A percentile compares a stretch with the other conserved stretches of the same genome.
Evolutionary conservation across 2,797 vertebrate genomes (phyloP).

Genomic region (Staurois parvus): DNA sequence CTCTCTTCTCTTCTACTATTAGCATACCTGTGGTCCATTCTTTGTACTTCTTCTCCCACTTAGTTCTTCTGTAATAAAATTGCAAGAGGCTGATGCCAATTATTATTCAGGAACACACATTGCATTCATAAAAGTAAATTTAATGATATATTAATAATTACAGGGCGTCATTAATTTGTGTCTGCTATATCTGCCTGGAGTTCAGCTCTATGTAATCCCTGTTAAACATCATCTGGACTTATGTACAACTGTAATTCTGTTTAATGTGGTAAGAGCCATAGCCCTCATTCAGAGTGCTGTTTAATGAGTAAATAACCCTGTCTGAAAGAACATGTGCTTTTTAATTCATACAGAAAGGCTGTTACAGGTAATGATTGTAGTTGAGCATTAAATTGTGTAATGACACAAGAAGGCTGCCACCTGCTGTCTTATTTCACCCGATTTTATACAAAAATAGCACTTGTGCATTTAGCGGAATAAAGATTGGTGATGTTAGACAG

Average conservation of each 20-base stretch:
- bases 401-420: background rate
- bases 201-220: background rate
- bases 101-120: background rate
- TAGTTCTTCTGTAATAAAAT: too few species aligned
- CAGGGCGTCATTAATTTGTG: background rate
- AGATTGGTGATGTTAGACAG: constrained; percentile 2
- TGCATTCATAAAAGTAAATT: background rate
- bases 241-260: background rate
- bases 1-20: background rate
- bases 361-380: background rate
- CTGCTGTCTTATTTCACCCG: background rate
- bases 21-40: background rate
- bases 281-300: background rate
- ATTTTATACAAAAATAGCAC: constrained; percentile 4
- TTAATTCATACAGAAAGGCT: background rate
- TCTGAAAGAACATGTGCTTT: background rate
- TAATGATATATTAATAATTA: background rate
- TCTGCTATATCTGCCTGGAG: background rate
- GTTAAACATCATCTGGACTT: background rate
- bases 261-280: background rate
- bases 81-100: background rate
- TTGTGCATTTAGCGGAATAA: constrained; percentile 8
- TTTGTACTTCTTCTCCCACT: too few species aligned
- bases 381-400: background rate
- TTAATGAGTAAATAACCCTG: background rate